Conservation (phyloP, 2,888 invertebrate genomes). For the Oxytorus armatus region DNA sequence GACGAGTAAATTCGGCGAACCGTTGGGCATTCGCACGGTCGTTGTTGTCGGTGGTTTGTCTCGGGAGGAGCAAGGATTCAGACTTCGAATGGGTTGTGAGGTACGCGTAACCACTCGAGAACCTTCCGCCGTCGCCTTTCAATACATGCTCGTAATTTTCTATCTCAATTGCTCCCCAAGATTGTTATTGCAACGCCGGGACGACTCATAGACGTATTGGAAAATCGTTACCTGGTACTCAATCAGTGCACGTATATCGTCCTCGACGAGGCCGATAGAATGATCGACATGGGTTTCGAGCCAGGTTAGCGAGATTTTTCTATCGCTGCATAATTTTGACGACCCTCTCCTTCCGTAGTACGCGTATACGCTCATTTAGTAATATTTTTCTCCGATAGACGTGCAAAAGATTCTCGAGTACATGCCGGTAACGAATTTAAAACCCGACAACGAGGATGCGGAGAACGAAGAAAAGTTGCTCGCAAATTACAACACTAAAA, state of each 20-base stretch:
- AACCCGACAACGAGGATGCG: slow-evolving; percentile 99
- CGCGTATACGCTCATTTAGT: slow-evolving; percentile 91
- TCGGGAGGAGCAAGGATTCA: slow-evolving; percentile 99
- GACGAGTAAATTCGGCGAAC: slow-evolving; percentile 98
- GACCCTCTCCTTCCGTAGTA: slow-evolving; percentile 43
- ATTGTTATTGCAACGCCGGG: slow-evolving; percentile 99
- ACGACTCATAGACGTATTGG: slow-evolving; percentile 98
- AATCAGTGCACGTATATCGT: slow-evolving; percentile 99
- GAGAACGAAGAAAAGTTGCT: slow-evolving; percentile 96
- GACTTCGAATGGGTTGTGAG: slow-evolving; percentile 98
- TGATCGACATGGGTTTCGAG: slow-evolving; percentile 99
- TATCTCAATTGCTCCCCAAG: slow-evolving; percentile 81
- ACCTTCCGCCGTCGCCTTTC: not conserved
- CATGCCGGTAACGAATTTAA: slow-evolving; percentile 99
- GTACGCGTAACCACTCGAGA: slow-evolving; percentile 79
- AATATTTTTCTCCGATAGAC: slow-evolving; percentile 84
- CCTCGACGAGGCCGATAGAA: slow-evolving; percentile 98
- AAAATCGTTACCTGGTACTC: slow-evolving; percentile 98
- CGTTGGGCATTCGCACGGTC: slow-evolving; percentile 96
- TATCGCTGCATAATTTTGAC: not conserved
- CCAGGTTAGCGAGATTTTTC: slow-evolving; percentile 86
- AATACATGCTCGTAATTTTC: not conserved
- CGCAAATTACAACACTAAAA: slow-evolving; percentile 97
- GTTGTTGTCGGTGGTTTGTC: slow-evolving; percentile 99
- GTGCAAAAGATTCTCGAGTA: slow-evolving; percentile 99